Evolutionary conservation across 2,888 invertebrate genomes (phyloP), one percentile per base, ranked within the genome.

Genomic region (Drosophila anceps): DNA sequence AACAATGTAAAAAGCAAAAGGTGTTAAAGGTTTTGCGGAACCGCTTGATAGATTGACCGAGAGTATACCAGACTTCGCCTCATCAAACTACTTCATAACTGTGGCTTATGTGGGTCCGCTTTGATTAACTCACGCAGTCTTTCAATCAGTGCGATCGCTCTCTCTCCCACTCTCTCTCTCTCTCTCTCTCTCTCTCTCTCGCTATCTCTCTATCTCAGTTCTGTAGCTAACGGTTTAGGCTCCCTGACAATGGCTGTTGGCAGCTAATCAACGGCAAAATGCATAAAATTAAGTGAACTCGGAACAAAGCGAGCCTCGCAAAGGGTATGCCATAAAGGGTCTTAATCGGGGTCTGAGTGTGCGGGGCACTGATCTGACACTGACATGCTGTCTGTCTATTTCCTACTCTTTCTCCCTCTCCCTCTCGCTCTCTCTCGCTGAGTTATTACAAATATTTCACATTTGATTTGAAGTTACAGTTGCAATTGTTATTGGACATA

Each of bases 241-340:
- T 64, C 43, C 39, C 50, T 27, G 46, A 79, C 73, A 82, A 85
- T 88, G 69, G 44, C 62, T 63, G 71, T 74, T 82, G 89, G 81
- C 89, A 90, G 89, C 89, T 90, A 87, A 87, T 87, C 90, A 90
- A 80, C 79, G 63, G 73, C 79, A 79, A 85, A 84, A 88, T 82
- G 84, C 90, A 89, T 89, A 85, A 89, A 85, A 89, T 89, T 89
- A 85, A 87, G 88, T 84, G 90, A 76, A 70, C 67, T 67, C 39
- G 60, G 55, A n/a, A 67, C 43, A 51, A 27, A 18, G 33, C 31
- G 55, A 43, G 51, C 33, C 43, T 51, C 18, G 48, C 41, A 44
- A 82, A 41, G 50, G 53, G 51, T 61, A 71, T 20, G 10, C 29
- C 48, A 20, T 20, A 58, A 46, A 53, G 60, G 43, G 37, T 43